Conservation (phyloP, 2,888 invertebrate species). For the Pristionchus exspectatus region DNA sequence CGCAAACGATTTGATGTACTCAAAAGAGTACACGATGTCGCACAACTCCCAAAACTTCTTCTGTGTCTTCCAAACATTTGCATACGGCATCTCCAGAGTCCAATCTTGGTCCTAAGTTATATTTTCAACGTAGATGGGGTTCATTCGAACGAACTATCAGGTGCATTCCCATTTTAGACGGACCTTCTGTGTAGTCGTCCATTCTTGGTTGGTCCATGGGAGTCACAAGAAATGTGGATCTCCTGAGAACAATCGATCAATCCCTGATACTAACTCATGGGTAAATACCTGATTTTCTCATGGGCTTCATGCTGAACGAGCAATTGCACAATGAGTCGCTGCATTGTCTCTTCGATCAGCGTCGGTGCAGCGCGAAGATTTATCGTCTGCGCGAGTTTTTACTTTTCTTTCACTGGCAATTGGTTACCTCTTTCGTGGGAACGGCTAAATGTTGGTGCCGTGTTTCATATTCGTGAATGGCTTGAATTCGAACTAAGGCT, state of each 20-base stretch:
- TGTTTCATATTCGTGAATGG: background rate
- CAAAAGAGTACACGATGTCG: background rate
- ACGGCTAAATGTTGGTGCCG: background rate
- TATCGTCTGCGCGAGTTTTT: background rate
- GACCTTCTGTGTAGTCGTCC: background rate
- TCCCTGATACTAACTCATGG: background rate
- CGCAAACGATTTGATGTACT: background rate
- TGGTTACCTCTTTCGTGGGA: background rate
- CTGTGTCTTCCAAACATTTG: background rate
- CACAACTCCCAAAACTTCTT: background rate
- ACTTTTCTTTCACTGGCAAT: too few species aligned
- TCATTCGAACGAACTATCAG: background rate
- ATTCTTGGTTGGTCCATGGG: background rate
- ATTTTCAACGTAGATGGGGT: background rate
- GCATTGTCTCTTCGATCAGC: background rate
- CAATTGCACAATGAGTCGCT: background rate
- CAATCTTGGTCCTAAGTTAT: background rate
- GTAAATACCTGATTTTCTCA: background rate
- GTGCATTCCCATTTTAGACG: background rate
- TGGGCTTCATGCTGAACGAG: background rate
- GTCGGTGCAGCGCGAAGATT: background rate
- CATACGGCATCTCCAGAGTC: background rate
- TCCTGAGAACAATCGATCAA: background rate
- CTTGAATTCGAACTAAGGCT: too few species aligned
- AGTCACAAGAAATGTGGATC: background rate